Conservation (phyloP, 2,113 vertebrate genomes). For the Epinephelus cyanopodus region DNA sequence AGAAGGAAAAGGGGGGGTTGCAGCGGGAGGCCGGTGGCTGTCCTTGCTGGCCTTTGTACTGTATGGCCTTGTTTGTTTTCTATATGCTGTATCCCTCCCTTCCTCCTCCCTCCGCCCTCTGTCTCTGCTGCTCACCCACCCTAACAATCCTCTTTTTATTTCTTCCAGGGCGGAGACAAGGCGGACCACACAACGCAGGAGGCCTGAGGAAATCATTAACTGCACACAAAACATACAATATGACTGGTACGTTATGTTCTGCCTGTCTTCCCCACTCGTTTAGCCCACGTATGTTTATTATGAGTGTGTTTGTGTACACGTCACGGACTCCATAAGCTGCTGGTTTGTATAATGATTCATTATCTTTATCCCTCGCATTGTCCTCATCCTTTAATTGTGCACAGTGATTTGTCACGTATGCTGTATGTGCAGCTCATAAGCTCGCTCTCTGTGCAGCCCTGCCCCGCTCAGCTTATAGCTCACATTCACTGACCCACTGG, state of each 20-base stretch:
- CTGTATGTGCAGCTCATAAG: not conserved
- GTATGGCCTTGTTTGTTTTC: conserved; percentile 72
- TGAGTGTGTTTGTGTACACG: not conserved
- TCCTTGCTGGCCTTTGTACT: conserved; percentile 50
- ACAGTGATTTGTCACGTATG: not conserved
- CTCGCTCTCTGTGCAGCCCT: not conserved
- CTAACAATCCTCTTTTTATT: conserved; percentile 71
- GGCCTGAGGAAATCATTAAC: conserved; percentile 76
- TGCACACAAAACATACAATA: conserved; percentile 41
- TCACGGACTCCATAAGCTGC: not conserved
- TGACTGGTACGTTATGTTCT: conserved; percentile 76
- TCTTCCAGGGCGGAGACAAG: conserved; percentile 72
- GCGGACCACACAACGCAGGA: conserved; percentile 50
- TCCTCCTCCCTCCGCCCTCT: not conserved
- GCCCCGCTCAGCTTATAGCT: not conserved
- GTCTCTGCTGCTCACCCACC: conserved; percentile 40
- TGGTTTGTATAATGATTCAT: conserved; percentile 1
- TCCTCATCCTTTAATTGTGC: conserved; percentile 24
- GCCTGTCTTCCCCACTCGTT: conserved; percentile 4
- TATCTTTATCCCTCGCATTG: not conserved
- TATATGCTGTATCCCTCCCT: conserved; percentile 43
- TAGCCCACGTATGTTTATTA: conserved; percentile 2
- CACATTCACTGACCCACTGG: not conserved
- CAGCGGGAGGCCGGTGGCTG: conserved; percentile 5
- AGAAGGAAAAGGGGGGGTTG: not conserved